Evolutionary conservation across 2,113 vertebrate genomes (phyloP).

Genomic region (Hassar affinis): DNA sequence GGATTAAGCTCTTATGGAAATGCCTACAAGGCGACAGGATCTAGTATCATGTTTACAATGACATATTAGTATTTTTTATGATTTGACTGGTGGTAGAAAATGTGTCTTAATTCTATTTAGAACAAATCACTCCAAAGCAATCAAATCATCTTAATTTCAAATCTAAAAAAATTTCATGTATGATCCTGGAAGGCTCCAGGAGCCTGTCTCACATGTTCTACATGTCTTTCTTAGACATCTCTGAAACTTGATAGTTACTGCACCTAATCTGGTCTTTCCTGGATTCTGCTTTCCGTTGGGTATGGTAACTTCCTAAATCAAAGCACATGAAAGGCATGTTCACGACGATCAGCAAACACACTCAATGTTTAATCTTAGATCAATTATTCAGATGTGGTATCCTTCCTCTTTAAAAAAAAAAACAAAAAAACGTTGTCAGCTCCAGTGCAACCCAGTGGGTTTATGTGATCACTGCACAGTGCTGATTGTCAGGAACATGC

Average conservation of each 20-base stretch:
- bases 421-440: constrained; percentile 33
- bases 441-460: background rate
- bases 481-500: constrained; percentile 48
- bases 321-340: constrained; percentile 57
- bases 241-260: constrained; percentile 58
- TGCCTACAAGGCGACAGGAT: constrained; percentile 40
- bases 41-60: constrained; percentile 44
- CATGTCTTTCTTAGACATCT: constrained; percentile 21
- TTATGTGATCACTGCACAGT: constrained; percentile 35
- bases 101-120: constrained; percentile 63
- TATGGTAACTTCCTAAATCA: constrained; percentile 59
- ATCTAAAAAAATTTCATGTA: too few relatives aligned
- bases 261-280: constrained; percentile 53
- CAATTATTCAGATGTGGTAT: constrained; percentile 9
- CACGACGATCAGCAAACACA: constrained; percentile 33
- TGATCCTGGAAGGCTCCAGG: constrained; percentile 39
- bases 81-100: constrained; percentile 57
- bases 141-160: constrained; percentile 39
- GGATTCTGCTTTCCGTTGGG: constrained; percentile 63
- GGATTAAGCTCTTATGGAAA: constrained; percentile 33
- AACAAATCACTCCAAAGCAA: constrained; percentile 47
- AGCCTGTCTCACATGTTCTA: constrained; percentile 51
- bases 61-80: constrained; percentile 54
- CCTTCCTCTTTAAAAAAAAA: constrained; percentile 42
- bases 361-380: constrained; percentile 15